Evolutionary conservation across 1,140 invertebrate species (phyloP).

Genomic region (Thaumetopoea pityocampa): DNA sequence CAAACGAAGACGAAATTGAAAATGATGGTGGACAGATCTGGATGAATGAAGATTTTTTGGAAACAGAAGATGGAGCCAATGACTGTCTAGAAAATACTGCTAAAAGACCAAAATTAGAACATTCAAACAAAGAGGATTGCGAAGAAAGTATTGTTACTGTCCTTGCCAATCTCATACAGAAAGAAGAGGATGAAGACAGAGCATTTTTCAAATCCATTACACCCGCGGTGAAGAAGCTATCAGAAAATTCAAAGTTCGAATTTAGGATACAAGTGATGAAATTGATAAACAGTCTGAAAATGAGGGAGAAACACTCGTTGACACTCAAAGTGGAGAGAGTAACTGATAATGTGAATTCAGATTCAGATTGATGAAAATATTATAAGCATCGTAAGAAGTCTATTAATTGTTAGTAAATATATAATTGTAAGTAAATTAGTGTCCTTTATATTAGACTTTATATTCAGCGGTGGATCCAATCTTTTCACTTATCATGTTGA

Average conservation of each 20-base stretch:
- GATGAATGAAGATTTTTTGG: conserved; percentile 32
- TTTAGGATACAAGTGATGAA: conserved; percentile 43
- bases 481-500: too few species aligned
- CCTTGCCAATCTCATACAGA: conserved; percentile 31
- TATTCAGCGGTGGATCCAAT: too few species aligned
- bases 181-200: conserved; percentile 42
- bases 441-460: neutral
- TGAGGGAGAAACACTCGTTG: conserved; percentile 15
- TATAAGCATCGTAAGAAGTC: too few species aligned
- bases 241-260: conserved; percentile 35
- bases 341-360: conserved; percentile 7
- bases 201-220: conserved; percentile 46
- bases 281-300: conserved; percentile 30
- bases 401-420: conserved; percentile 1
- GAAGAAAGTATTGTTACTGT: conserved; percentile 27
- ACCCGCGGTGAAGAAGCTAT: conserved; percentile 34
- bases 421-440: neutral
- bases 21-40: conserved; percentile 20
- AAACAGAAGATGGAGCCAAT: conserved; percentile 19
- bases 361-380: conserved; percentile 17
- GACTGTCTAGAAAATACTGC: conserved; percentile 1
- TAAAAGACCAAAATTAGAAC: conserved; percentile 28
- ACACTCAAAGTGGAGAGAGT: conserved; percentile 10
- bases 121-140: conserved; percentile 13
- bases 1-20: conserved; percentile 20